phyloP scores from a whole-genome alignment of 2,888 invertebrate genomes.

The Malachius bipustulatus region DNA sequence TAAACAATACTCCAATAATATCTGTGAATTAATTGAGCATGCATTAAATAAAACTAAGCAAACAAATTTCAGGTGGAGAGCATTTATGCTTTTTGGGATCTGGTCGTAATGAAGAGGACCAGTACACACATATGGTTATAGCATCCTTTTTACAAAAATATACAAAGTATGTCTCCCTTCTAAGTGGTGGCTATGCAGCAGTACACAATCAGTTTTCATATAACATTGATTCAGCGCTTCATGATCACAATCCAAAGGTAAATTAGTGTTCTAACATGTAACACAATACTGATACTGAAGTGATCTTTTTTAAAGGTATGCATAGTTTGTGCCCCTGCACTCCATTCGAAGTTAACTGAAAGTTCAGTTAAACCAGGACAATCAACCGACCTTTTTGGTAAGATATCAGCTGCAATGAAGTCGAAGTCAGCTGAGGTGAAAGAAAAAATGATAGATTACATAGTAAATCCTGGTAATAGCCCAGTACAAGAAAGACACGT shows the following conservation, averaged over 20 bases:
- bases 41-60: too few species aligned
- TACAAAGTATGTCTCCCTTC: conserved; percentile 82
- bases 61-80: conserved; percentile 56
- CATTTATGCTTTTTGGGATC: conserved; percentile 90
- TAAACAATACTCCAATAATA: too few species aligned
- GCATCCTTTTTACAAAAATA: conserved; percentile 92
- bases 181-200: conserved; percentile 81
- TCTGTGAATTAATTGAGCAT: too few species aligned
- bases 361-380: conserved; percentile 24
- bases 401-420: conserved; percentile 78
- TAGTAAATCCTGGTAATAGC: conserved; percentile 67
- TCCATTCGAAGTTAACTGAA: conserved; percentile 15
- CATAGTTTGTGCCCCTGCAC: conserved; percentile 58
- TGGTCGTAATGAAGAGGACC: conserved; percentile 86
- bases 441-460: conserved; percentile 84
- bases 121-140: conserved; percentile 96
- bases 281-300: too few species aligned
- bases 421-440: conserved; percentile 85
- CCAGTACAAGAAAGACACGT: conserved; percentile 65
- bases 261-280: too few species aligned
- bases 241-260: conserved; percentile 75
- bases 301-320: too few species aligned
- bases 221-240: conserved; percentile 66
- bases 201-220: conserved; percentile 75
- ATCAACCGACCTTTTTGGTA: conserved; percentile 64